Conservation (phyloP, 2,113 vertebrate genomes). For the Conger conger region DNA sequence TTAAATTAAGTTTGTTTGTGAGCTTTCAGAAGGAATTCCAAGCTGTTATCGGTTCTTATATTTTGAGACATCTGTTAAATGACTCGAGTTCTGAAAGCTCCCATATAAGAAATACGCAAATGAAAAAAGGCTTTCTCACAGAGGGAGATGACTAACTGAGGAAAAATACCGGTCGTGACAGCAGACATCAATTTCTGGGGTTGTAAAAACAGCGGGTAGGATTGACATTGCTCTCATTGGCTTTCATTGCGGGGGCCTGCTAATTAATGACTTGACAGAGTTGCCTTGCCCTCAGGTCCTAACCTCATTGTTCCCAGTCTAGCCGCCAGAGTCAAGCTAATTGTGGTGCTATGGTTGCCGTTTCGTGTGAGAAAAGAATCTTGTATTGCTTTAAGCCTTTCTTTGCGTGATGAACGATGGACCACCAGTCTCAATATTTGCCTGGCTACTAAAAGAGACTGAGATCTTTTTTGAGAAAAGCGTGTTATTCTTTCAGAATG, state of each 20-base stretch:
- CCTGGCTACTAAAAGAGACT: not conserved
- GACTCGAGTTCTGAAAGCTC: not conserved
- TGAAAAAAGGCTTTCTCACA: conserved; percentile 12
- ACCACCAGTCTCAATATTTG: not conserved
- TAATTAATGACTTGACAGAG: conserved; percentile 24
- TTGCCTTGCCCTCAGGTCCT: not conserved
- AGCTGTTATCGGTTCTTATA: not conserved
- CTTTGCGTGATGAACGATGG: conserved; percentile 5
- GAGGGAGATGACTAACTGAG: not conserved
- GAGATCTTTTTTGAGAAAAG: not conserved
- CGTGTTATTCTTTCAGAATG: not conserved
- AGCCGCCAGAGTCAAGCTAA: not conserved
- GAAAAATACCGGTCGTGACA: conserved; percentile 15
- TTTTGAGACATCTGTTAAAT: not conserved
- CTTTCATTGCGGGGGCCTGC: conserved; percentile 14
- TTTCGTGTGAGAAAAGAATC: conserved; percentile 11
- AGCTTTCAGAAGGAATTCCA: not conserved
- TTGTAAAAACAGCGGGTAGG: not conserved
- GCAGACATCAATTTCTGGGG: not conserved
- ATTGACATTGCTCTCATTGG: not conserved
- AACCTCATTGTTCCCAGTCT: conserved; percentile 2
- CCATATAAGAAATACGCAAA: conserved; percentile 8
- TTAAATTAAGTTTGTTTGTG: not conserved
- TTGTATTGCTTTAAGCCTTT: conserved; percentile 12
- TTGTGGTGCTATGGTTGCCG: conserved; percentile 2